phyloP scores from a whole-genome alignment of 1,140 invertebrate species.

The Grapholita molesta region DNA sequence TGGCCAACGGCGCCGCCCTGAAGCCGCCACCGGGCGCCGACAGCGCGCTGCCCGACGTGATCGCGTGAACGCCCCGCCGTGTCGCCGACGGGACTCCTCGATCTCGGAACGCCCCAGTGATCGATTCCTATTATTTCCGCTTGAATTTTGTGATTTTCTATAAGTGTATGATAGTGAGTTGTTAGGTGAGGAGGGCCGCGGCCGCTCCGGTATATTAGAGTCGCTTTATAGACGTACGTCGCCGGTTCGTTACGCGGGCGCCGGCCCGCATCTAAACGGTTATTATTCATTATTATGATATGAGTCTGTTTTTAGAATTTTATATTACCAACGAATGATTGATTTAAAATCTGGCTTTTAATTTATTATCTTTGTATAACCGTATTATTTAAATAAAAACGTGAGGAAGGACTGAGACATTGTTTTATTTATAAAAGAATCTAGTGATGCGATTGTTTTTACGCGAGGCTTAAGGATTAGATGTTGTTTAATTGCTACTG shows the following conservation, averaged over 20 bases:
- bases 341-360: constrained; percentile 73
- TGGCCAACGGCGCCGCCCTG: constrained; percentile 44
- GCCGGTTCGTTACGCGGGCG: constrained; percentile 28
- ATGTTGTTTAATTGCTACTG: constrained; percentile 60
- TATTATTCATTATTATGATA: constrained; percentile 64
- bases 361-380: constrained; percentile 77
- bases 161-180: constrained; percentile 74
- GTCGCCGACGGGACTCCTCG: background rate
- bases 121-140: constrained; percentile 69
- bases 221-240: constrained; percentile 65
- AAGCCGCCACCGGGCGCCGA: constrained; percentile 62
- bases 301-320: constrained; percentile 74
- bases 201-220: constrained; percentile 72
- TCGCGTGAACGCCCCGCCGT: constrained; percentile 47
- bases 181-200: constrained; percentile 68
- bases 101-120: constrained; percentile 16
- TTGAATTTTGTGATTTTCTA: constrained; percentile 76
- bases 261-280: constrained; percentile 25
- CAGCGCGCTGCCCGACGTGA: constrained; percentile 70
- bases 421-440: constrained; percentile 69
- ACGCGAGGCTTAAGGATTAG: constrained; percentile 36
- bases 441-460: constrained; percentile 39
- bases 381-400: constrained; percentile 74
- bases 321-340: constrained; percentile 76
- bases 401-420: constrained; percentile 70